Conservation (phyloP, 2,113 vertebrate species). For the Erythrocercus mccallii region DNA sequence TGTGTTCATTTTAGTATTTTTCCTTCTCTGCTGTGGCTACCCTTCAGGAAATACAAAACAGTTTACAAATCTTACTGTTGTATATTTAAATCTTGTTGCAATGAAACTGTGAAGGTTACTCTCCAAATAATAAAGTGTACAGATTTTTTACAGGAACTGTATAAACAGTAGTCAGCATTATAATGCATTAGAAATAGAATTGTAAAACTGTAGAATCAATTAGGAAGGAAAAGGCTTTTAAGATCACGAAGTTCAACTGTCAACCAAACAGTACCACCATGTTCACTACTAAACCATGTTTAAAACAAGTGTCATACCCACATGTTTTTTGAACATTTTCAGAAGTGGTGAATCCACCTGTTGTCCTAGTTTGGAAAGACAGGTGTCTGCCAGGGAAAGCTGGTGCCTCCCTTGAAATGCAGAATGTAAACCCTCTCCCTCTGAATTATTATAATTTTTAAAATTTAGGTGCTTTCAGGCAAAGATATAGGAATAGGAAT, state of each 20-base stretch:
- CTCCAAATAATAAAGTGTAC: neutral
- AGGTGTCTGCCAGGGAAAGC: too few species aligned
- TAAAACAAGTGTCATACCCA: neutral
- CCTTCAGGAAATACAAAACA: neutral
- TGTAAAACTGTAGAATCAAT: accelerated
- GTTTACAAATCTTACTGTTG: neutral
- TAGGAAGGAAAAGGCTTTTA: neutral
- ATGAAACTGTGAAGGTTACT: neutral
- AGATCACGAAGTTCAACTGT: neutral
- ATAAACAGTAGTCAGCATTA: neutral
- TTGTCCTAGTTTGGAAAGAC: too few species aligned
- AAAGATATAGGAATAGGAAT: too few species aligned
- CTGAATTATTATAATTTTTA: too few species aligned
- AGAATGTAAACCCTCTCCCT: too few species aligned
- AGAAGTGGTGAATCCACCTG: neutral
- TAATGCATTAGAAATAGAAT: neutral
- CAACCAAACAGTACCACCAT: neutral
- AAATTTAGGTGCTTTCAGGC: too few species aligned
- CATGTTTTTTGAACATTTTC: neutral
- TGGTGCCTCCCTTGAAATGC: too few species aligned
- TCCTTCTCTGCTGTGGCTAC: neutral
- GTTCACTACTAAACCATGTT: neutral
- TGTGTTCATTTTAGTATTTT: neutral
- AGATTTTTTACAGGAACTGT: neutral
- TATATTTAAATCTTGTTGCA: neutral